Evolutionary conservation across 2,113 vertebrate species (phyloP), one percentile per base, ranked within the genome.

Genomic region (Sinocyclocheilus anshuiensis): DNA sequence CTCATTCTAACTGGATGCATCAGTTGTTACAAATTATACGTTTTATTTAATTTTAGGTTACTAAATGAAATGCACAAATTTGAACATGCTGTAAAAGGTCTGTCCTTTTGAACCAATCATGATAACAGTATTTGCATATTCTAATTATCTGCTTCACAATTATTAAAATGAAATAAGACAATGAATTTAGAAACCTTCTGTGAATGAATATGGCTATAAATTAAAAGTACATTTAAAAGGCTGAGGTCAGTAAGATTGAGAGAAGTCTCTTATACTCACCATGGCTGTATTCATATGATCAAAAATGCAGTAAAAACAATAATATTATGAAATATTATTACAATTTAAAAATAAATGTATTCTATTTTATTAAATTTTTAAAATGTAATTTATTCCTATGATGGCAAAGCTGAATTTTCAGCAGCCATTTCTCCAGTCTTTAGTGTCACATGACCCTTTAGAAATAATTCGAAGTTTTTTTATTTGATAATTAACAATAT

Each of bases 71-170:
- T 1, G 13, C 48, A 16, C 48, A 77, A 13, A 55, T 55, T 53
- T 53, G 12, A 5, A 26, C 26, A 55, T 29, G n/a, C 75, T 29
- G 48, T 29, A 77, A 26, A 16, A 5, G 12, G 42, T 29, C 3
- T 53, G 15, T 10, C 74, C 15, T 12, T 4, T 8, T 26, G 45
- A 13, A 8, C 24, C 74, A 76, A 48, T 48, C 22, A 77, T 3
- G n/a, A 77, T 53, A 45, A 50, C 74, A 50, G 12, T 26, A 77
- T 53, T 77, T 77, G 74, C 74, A 77, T 77, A 77, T 71, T 36
- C 3, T 48, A 12, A 76, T 45, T n/a, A 42, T 13, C 15, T 48
- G 11, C 22, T 76, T 76, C 42, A 45, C n/a, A 7, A 33, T 69
- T 16, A 69, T 69, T 69, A 33, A 69, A 45, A 42, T 22, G 9